Evolutionary conservation across 2,888 invertebrate species (phyloP).

Genomic region (Rugalucina vietnamica): DNA sequence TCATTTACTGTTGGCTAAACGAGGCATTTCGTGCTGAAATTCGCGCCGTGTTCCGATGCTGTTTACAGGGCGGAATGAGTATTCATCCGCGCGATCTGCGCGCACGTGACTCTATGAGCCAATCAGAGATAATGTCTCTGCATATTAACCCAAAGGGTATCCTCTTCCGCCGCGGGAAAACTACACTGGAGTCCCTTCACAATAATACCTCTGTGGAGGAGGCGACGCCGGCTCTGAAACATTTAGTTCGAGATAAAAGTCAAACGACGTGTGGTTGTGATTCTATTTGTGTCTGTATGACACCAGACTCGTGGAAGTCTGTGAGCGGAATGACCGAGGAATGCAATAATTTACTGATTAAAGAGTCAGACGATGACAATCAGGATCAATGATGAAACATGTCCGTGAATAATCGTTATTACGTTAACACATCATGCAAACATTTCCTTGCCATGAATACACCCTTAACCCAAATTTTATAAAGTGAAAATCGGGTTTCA

Average conservation of each 20-base stretch:
- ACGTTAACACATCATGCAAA: no score
- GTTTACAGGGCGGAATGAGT: slow-evolving; percentile 47
- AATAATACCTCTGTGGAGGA: neutral
- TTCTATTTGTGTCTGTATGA: slow-evolving; percentile 16
- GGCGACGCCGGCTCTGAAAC: neutral
- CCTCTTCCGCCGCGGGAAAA: slow-evolving; percentile 12
- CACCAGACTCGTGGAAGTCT: slow-evolving; percentile 43
- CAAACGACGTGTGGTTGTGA: slow-evolving; percentile 17
- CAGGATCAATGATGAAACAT: neutral
- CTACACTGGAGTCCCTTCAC: neutral
- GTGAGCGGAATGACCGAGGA: slow-evolving; percentile 25
- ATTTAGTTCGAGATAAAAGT: slow-evolving; percentile 1
- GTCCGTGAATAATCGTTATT: no score
- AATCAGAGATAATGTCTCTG: slow-evolving; percentile 28
- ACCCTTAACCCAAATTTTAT: no score
- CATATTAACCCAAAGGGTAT: slow-evolving; percentile 15
- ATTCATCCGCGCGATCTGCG: slow-evolving; percentile 26
- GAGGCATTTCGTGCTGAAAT: slow-evolving; percentile 83
- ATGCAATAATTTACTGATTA: slow-evolving; percentile 10
- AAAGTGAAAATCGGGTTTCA: no score
- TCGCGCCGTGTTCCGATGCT: slow-evolving; percentile 77
- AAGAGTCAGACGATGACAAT: neutral
- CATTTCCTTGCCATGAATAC: no score
- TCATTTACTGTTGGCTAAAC: slow-evolving; percentile 85
- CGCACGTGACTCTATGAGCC: slow-evolving; percentile 19